Evolutionary conservation across 2,113 vertebrate genomes (phyloP).

Genomic region (Heloderma charlesbogerti): DNA sequence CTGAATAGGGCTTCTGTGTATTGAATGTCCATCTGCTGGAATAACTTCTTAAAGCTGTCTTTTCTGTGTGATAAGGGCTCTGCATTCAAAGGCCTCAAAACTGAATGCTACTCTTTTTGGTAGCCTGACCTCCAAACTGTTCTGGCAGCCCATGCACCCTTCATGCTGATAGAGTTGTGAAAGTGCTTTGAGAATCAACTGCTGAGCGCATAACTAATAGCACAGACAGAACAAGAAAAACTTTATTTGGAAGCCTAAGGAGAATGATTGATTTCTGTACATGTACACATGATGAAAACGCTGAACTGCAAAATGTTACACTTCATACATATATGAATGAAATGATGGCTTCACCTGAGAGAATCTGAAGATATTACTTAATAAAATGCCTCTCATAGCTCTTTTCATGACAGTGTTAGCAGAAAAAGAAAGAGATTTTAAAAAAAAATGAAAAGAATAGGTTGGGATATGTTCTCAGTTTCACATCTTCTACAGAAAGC

Average conservation of each 20-base stretch:
- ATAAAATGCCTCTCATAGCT: not conserved
- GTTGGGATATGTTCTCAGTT: not conserved
- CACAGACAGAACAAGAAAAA: slow-evolving; percentile 26
- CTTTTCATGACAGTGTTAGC: slow-evolving; percentile 4
- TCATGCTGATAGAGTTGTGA: not conserved
- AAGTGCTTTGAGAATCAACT: slow-evolving; percentile 1
- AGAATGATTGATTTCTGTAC: not conserved
- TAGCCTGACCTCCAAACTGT: not conserved
- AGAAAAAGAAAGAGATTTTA: slow-evolving; percentile 21
- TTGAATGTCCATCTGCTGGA: slow-evolving; percentile 41
- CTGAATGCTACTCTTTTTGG: not conserved
- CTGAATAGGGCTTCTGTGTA: not conserved
- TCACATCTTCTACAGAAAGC: not conserved
- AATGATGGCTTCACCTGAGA: no score
- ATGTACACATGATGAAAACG: slow-evolving; percentile 2
- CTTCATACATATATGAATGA: no score
- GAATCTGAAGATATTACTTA: no score
- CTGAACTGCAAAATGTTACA: slow-evolving; percentile 1
- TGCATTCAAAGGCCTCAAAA: slow-evolving; percentile 21
- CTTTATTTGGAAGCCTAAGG: slow-evolving; percentile 2
- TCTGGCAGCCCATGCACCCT: not conserved
- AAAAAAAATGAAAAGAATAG: slow-evolving; percentile 8
- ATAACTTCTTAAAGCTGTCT: slow-evolving; percentile 42
- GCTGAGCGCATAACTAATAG: not conserved
- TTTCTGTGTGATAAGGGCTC: slow-evolving; percentile 23